Percentiles rank a stretch among this genome's conserved stretches.
Evolutionary conservation across 1,140 invertebrate species (phyloP).

Genomic region (Chironomus striatipennis): DNA sequence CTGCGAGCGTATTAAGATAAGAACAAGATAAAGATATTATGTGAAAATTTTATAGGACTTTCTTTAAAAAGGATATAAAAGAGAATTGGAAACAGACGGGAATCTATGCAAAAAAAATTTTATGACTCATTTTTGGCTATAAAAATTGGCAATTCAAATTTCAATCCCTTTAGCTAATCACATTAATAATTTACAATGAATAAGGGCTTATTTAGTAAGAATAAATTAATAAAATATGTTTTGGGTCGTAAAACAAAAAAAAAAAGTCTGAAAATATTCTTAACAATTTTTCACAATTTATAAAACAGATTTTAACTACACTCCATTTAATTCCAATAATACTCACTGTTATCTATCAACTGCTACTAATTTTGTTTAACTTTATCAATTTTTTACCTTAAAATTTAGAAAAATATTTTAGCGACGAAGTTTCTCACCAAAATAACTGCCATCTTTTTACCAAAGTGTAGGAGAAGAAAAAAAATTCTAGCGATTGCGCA

Average conservation of each 20-base stretch:
- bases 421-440: not conserved
- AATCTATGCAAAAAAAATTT: not conserved
- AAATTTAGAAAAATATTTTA: slow-evolving; percentile 10
- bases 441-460: slow-evolving; percentile 1
- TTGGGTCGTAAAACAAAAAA: no score
- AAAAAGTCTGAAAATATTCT: no score
- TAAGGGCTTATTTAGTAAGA: no score
- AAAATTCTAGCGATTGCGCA: not conserved
- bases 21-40: not conserved
- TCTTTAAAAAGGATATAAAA: no score
- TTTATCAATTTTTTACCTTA: not conserved
- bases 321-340: not conserved
- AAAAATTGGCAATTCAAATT: not conserved
- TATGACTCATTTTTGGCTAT: not conserved
- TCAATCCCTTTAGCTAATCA: not conserved
- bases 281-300: not conserved
- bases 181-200: not conserved
- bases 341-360: not conserved
- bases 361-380: slow-evolving; percentile 9
- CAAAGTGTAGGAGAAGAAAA: not conserved
- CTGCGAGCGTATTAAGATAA: slow-evolving; percentile 26
- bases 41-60: not conserved
- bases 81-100: not conserved
- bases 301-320: not conserved
- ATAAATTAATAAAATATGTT: no score